phyloP scores from a whole-genome alignment of 2,888 invertebrate genomes.

The Ceratothoa steindachneri region DNA sequence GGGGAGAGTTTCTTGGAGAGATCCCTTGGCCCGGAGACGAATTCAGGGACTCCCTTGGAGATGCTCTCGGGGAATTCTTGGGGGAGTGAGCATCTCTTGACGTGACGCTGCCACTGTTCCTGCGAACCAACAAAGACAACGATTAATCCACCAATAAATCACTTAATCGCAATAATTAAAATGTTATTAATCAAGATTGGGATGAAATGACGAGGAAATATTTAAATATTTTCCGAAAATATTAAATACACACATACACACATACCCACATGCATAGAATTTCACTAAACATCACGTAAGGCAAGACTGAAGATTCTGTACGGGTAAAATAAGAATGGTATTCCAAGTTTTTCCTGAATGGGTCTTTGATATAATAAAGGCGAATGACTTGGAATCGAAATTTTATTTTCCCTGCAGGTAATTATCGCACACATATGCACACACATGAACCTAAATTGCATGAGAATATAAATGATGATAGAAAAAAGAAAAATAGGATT shows the following conservation, averaged over 20 bases:
- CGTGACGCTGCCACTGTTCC: slow-evolving; percentile 44
- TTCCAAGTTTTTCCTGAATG: no score
- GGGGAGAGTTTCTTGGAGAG: slow-evolving; percentile 42
- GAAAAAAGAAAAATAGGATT: no score
- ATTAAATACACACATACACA: slow-evolving; percentile 12
- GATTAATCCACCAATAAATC: background rate
- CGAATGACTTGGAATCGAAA: no score
- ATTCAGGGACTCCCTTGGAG: slow-evolving; percentile 43
- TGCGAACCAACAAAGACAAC: slow-evolving; percentile 20
- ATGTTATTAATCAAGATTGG: background rate
- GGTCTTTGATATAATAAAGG: no score
- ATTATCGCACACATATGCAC: no score
- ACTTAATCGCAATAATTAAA: background rate
- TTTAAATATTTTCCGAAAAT: background rate
- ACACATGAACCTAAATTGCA: no score
- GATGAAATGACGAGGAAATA: background rate
- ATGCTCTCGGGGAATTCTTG: slow-evolving; percentile 42
- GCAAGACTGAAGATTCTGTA: no score
- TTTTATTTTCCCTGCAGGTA: no score
- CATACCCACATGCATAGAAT: background rate
- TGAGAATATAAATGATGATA: no score
- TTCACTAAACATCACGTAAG: no score
- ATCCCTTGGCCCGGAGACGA: slow-evolving; percentile 35
- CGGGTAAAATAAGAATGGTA: no score
- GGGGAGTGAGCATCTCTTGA: slow-evolving; percentile 42